A percentile compares a stretch with the other conserved stretches of the same genome.
phyloP scores from a whole-genome alignment of 2,113 vertebrate species.

The Crypturellus undulatus region DNA sequence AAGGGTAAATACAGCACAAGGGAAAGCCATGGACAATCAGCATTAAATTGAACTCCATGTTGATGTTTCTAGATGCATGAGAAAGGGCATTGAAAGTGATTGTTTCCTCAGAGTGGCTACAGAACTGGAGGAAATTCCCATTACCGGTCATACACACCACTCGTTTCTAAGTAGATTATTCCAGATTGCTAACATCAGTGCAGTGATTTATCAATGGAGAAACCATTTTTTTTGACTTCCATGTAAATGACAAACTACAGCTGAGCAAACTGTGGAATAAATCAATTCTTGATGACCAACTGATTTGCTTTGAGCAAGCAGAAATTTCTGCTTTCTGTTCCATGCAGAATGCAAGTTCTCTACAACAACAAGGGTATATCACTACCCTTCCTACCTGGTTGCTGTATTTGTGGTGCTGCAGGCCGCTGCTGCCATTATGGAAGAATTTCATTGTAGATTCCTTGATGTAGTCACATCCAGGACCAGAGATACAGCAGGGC shows the following conservation, averaged over 20 bases:
- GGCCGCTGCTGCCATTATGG: fast-evolving
- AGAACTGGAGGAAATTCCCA: not conserved
- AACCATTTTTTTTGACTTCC: not conserved
- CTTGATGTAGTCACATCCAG: not conserved
- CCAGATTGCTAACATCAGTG: not conserved
- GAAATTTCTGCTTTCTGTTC: not conserved
- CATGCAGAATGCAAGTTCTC: not conserved
- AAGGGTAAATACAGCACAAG: not conserved
- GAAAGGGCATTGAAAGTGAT: not conserved
- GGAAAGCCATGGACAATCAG: not conserved
- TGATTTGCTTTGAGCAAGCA: not conserved
- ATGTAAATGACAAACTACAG: not conserved
- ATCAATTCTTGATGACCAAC: not conserved
- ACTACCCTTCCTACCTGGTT: not conserved
- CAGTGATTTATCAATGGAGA: not conserved
- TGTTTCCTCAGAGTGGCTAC: not conserved
- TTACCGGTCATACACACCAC: not conserved
- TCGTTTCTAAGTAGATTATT: not conserved
- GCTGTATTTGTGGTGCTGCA: fast-evolving
- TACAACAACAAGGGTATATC: not conserved
- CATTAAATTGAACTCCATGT: not conserved
- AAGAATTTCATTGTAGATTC: not conserved
- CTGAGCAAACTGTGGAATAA: not conserved
- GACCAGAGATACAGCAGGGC: not conserved
- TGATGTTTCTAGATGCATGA: not conserved